Conservation (phyloP, 2,797 vertebrate species). For the Intellagama lesueurii region DNA sequence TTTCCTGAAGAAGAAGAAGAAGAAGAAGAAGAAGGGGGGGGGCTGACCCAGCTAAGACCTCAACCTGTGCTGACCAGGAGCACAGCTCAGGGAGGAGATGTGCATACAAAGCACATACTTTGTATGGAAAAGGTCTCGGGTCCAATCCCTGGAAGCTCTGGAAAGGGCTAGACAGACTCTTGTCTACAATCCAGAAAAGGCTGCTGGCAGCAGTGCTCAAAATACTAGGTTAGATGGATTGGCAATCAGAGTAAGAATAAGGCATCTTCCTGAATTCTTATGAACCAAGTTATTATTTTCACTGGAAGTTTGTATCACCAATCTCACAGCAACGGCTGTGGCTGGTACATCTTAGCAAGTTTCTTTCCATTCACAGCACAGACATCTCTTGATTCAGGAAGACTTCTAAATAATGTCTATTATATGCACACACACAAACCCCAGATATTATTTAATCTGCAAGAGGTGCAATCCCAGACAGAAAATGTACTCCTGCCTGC, state of each 20-base stretch:
- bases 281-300: conserved; percentile 37
- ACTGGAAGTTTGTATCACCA: not conserved
- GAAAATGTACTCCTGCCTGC: not conserved
- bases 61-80: not conserved
- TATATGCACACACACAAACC: not conserved
- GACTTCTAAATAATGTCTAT: not conserved
- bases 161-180: not conserved
- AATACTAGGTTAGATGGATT: too few relatives aligned
- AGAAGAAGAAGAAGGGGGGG: not conserved
- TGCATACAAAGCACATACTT: too few relatives aligned
- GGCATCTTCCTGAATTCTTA: not conserved
- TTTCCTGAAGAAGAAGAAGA: not conserved
- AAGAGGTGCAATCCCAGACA: not conserved
- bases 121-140: too few relatives aligned
- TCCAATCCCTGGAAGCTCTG: not conserved
- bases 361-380: not conserved
- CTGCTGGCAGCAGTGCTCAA: too few relatives aligned
- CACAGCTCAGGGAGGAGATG: too few relatives aligned
- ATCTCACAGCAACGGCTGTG: not conserved
- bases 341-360: not conserved
- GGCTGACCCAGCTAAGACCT: not conserved
- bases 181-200: too few relatives aligned
- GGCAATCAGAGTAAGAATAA: too few relatives aligned
- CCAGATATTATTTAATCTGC: not conserved
- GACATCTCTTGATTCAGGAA: not conserved